phyloP scores from a whole-genome alignment of 2,888 invertebrate species.

The Lepidochrysops patricia region DNA sequence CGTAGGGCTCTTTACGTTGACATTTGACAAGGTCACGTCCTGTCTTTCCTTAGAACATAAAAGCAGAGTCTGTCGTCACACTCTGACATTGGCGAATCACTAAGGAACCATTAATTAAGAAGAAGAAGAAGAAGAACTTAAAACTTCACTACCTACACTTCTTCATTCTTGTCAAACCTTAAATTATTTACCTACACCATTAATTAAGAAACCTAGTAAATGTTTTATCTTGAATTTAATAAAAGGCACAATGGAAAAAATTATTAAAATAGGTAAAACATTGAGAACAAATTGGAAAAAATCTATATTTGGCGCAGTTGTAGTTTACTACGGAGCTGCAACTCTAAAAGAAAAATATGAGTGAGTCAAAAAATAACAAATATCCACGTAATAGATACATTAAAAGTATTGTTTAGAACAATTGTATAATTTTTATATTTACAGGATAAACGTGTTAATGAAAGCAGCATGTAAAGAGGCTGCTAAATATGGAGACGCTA shows the following conservation, averaged over 20 bases:
- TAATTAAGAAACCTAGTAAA: too few species aligned
- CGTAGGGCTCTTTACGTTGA: too few species aligned
- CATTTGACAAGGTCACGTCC: too few species aligned
- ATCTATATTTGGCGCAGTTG: conserved; percentile 79
- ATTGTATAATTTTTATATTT: neutral
- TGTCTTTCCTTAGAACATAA: too few species aligned
- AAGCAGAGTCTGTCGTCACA: too few species aligned
- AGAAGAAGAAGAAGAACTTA: too few species aligned
- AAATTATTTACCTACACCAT: too few species aligned
- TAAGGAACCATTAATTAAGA: too few species aligned
- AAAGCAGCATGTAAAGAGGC: conserved; percentile 86
- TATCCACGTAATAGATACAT: neutral
- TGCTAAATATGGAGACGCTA: conserved; percentile 78
- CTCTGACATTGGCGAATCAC: too few species aligned
- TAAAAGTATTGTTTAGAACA: neutral
- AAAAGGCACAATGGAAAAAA: conserved; percentile 59
- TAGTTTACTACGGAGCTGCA: conserved; percentile 80
- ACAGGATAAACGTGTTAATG: conserved; percentile 85
- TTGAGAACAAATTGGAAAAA: conserved; percentile 93
- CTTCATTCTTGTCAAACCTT: too few species aligned
- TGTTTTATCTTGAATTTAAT: too few species aligned
- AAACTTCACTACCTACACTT: too few species aligned
- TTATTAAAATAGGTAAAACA: conserved; percentile 78
- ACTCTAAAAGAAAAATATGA: conserved; percentile 82
- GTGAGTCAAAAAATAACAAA: conserved; percentile 65